A percentile compares a stretch with the other conserved stretches of the same genome.
These are phyloP conservation scores for Oxycera nigricornis DNA, from an alignment of 2,888 invertebrate species.

Conservation along the genomic window DNA sequence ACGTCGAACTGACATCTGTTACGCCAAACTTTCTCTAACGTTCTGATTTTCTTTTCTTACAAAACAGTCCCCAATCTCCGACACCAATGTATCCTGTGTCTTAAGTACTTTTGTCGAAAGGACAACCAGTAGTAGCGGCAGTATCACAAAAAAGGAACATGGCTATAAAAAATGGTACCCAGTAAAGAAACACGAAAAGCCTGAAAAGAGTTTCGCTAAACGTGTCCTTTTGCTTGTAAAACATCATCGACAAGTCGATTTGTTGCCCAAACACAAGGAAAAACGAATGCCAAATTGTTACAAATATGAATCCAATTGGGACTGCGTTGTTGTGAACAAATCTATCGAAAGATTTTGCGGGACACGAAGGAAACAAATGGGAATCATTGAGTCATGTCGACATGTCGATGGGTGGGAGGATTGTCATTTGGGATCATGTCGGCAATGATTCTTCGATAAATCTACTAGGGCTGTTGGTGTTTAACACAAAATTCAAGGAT, in stretches of 20 bases:
- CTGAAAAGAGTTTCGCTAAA: slow-evolving; percentile 34
- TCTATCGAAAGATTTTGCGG: slow-evolving; percentile 33
- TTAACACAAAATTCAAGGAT: slow-evolving; percentile 29
- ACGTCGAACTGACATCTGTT: slow-evolving; percentile 36
- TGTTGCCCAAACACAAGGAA: slow-evolving; percentile 30
- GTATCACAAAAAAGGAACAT: slow-evolving; percentile 14
- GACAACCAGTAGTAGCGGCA: background rate
- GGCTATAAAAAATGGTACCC: slow-evolving; percentile 11
- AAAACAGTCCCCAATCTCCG: background rate
- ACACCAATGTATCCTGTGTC: background rate
- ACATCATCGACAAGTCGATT: slow-evolving; percentile 39
- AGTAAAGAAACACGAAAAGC: slow-evolving; percentile 1
- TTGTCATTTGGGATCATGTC: slow-evolving; percentile 20
- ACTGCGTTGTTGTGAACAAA: slow-evolving; percentile 26
- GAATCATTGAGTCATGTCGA: slow-evolving; percentile 31
- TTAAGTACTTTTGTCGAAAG: slow-evolving; percentile 18
- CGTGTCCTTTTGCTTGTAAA: slow-evolving; percentile 24
- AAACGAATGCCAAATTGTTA: slow-evolving; percentile 28
- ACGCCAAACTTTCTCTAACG: slow-evolving; percentile 26
- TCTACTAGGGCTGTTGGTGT: background rate
- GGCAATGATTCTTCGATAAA: slow-evolving; percentile 20
- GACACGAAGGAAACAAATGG: slow-evolving; percentile 10
- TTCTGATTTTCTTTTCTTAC: background rate
- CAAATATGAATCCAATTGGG: slow-evolving; percentile 40
- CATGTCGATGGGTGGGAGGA: background rate